phyloP scores from a whole-genome alignment of 2,797 vertebrate species.

The Staurois parvus region DNA sequence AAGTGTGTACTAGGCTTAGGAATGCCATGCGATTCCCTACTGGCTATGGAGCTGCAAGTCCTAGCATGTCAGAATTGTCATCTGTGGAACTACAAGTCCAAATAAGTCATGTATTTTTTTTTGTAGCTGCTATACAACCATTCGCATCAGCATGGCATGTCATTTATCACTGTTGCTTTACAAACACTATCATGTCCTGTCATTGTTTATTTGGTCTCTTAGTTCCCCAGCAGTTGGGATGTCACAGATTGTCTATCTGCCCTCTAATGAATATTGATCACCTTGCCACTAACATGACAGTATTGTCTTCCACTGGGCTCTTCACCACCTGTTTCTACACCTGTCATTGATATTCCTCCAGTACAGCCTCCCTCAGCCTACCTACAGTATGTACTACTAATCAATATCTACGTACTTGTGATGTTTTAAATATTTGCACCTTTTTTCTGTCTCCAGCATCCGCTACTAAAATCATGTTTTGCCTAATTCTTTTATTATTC shows the following conservation, averaged over 20 bases:
- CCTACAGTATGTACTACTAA: not conserved
- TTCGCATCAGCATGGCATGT: not conserved
- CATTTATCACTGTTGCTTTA: not conserved
- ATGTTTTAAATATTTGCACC: not conserved
- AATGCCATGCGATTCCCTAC: too few relatives aligned
- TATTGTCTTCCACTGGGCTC: not conserved
- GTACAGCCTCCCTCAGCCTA: not conserved
- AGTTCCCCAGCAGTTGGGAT: not conserved
- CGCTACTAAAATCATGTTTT: not conserved
- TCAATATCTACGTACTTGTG: not conserved
- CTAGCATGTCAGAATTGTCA: not conserved
- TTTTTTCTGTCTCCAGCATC: not conserved
- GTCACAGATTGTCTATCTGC: not conserved
- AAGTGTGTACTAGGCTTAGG: too few relatives aligned
- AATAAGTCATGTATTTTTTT: not conserved
- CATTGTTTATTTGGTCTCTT: not conserved
- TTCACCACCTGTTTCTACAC: not conserved
- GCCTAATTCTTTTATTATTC: too few relatives aligned
- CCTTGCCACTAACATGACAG: not conserved
- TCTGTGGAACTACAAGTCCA: not conserved
- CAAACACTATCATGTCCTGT: not conserved
- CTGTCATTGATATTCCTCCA: not conserved
- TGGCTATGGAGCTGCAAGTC: not conserved
- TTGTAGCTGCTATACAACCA: too few relatives aligned
- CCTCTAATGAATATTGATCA: not conserved